These are phyloP conservation scores for Lysandra bellargus DNA, from an alignment of 2,888 invertebrate species.

Conservation along the genomic window DNA sequence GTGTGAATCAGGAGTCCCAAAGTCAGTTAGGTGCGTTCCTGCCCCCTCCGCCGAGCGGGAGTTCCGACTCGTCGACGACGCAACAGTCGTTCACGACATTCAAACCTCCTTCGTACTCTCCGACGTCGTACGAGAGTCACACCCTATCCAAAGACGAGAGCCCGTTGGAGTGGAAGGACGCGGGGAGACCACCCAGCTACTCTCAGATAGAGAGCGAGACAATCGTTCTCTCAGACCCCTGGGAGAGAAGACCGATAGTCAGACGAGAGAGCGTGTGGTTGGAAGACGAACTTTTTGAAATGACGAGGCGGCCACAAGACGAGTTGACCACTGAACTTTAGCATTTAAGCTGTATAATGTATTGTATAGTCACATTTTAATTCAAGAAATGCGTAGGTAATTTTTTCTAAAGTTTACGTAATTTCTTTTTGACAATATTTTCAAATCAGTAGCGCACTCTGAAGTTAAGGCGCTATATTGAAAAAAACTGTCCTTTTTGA, in stretches of 20 bases:
- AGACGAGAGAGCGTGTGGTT: constrained; percentile 83
- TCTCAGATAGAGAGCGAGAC: constrained; percentile 71
- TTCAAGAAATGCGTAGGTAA: neutral
- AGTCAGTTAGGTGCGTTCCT: constrained; percentile 89
- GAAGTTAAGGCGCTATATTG: no score
- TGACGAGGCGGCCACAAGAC: constrained; percentile 92
- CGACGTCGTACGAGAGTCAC: constrained; percentile 74
- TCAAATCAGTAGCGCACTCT: no score
- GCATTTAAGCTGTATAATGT: constrained; percentile 37
- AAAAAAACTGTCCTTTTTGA: no score
- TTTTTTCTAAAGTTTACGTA: no score
- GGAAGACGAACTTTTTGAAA: constrained; percentile 90
- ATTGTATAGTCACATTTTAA: neutral
- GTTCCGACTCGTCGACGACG: constrained; percentile 65
- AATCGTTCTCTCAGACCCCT: constrained; percentile 70
- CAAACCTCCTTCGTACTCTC: constrained; percentile 75
- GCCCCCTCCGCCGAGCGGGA: constrained; percentile 79
- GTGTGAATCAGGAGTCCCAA: constrained; percentile 81
- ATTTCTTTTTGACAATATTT: no score
- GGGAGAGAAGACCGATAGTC: constrained; percentile 75
- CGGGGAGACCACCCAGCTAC: constrained; percentile 75
- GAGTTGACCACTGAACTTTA: constrained; percentile 93
- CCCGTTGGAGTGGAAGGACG: constrained; percentile 79
- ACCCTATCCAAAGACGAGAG: constrained; percentile 68
- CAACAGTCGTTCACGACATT: constrained; percentile 76